phyloP scores from a whole-genome alignment of 1,140 invertebrate genomes.

The Lucilia sericata region DNA sequence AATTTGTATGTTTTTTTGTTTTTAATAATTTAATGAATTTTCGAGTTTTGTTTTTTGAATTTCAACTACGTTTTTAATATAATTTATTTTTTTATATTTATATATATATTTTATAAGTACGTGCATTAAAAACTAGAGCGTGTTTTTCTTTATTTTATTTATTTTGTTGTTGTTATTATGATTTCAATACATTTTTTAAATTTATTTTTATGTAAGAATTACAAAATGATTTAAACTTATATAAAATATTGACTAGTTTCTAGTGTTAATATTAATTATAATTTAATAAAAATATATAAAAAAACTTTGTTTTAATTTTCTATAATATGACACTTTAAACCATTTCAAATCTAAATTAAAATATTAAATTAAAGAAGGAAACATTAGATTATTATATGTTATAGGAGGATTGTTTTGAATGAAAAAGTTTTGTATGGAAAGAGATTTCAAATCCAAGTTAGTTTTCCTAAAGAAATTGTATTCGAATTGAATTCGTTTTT shows the following conservation, averaged over 20 bases:
- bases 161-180: not conserved
- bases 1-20: not conserved
- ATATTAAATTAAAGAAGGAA: no score
- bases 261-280: constrained; percentile 8
- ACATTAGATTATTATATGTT: no score
- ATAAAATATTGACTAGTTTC: constrained; percentile 33
- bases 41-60: constrained; percentile 30
- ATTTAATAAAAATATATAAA: not conserved
- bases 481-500: no score
- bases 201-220: not conserved
- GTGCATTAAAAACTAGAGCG: constrained; percentile 41
- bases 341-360: not conserved
- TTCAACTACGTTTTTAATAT: constrained; percentile 28
- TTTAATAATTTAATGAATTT: constrained; percentile 35
- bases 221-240: constrained; percentile 15
- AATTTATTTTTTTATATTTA: constrained; percentile 8
- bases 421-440: no score
- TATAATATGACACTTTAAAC: constrained; percentile 10
- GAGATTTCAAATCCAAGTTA: no score
- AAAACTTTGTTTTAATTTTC: not conserved
- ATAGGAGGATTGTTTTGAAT: not conserved
- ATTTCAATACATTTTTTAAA: not conserved
- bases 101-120: constrained; percentile 38
- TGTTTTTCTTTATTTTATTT: not conserved
- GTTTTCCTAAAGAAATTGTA: no score